Evolutionary conservation across 2,113 vertebrate genomes (phyloP), one percentile per base, ranked within the genome.

Genomic region (Pongo pygmaeus): DNA sequence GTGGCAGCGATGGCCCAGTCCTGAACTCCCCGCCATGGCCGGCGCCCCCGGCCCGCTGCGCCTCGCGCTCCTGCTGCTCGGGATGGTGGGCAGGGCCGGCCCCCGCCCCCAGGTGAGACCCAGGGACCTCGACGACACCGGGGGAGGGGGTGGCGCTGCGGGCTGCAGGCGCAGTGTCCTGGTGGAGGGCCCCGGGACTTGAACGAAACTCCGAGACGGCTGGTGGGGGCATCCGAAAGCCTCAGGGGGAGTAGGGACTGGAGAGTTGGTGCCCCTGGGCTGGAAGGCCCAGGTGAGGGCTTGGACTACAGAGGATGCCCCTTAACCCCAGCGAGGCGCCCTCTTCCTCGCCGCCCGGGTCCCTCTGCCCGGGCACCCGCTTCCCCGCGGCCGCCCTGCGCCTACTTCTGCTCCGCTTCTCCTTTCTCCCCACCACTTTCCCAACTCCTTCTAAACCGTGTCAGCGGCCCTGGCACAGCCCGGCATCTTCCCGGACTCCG

Each of bases 31-130:
- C 96, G 79, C 96, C 93, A 95, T 97, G 96, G 97, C 94, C 93
- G 50, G 96, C 88, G 87, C 95, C 94, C 97, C 96, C 50, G 70
- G 94, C 78, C 96, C 93, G 46, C 91, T 97, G 96, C 97, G 80
- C 94, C 50, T 98, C 2, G 94, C 97, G 64, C 97, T 99, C 75
- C 97, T 98, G 95, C 95, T 98, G 94, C 98, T 98, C 84, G 96
- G 96, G 67, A 94, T 97, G 48, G 85, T 97, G 94, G 98, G 98
- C 85, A 92, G 97, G 84, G 96, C 97, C 61, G 97, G 98, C 59
- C 98, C 98, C 35, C 88, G 96, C 40, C 95, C 97, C 43, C 98
- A 98, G 98, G 98, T 98, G 98, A 98, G 98, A 81, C 61, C 69
- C 8, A 32, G 40, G 74, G 35, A 18, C 70, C 57, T 55, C 1